Percentiles rank a stretch among this genome's conserved stretches.
phyloP scores from a whole-genome alignment of 2,797 vertebrate species.

The Esox lucius region DNA sequence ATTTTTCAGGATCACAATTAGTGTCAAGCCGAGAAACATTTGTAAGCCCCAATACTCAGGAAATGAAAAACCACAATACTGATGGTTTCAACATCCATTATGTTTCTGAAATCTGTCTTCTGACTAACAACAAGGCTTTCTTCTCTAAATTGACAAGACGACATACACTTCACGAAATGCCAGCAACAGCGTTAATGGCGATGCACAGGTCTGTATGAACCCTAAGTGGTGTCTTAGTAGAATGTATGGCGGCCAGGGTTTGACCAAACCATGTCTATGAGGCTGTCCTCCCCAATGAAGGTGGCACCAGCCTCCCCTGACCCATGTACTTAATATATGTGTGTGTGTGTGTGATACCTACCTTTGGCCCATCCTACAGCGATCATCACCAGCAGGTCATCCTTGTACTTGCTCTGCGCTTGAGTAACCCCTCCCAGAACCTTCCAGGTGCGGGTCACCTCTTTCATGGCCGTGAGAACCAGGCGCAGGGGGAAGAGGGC shows the following conservation, averaged over 20 bases:
- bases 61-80: not conserved
- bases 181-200: no score
- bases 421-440: slow-evolving; percentile 85
- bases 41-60: not conserved
- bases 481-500: slow-evolving; percentile 82
- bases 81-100: not conserved
- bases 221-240: not conserved
- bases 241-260: not conserved
- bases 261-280: not conserved
- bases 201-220: no score
- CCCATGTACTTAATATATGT: not conserved
- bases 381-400: slow-evolving; percentile 90
- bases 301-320: no score
- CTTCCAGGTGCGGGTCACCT: slow-evolving; percentile 95
- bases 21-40: not conserved
- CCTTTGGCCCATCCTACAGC: slow-evolving; percentile 94
- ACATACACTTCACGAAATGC: no score
- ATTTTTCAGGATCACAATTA: not conserved
- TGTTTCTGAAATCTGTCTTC: not conserved
- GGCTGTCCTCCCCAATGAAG: no score
- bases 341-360: slow-evolving; percentile 55
- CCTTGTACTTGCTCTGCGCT: slow-evolving; percentile 84
- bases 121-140: not conserved
- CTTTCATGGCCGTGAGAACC: slow-evolving; percentile 90
- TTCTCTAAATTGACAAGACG: not conserved